phyloP scores from a whole-genome alignment of 2,888 invertebrate genomes.

The Chorisops tibialis region DNA sequence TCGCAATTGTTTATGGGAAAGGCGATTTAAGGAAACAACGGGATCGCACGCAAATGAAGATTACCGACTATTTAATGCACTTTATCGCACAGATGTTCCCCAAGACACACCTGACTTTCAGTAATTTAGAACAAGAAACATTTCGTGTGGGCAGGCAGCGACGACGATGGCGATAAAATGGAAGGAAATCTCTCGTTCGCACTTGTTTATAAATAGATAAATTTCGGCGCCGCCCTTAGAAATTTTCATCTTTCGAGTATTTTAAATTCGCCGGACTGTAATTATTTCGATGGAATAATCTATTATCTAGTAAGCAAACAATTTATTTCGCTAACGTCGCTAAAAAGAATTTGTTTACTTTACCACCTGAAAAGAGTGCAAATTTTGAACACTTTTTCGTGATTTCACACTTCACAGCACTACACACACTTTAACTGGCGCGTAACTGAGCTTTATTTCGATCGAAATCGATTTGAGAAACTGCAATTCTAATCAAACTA shows the following conservation, averaged over 20 bases:
- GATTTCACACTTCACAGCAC: background rate
- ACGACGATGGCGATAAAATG: slow-evolving; percentile 6
- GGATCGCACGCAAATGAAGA: background rate
- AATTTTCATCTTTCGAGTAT: background rate
- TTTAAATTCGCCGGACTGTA: background rate
- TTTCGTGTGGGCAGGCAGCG: slow-evolving; percentile 15
- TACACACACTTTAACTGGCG: background rate
- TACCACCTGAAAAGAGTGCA: background rate
- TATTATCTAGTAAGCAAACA: too few species aligned
- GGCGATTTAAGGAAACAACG: background rate
- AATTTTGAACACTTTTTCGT: background rate
- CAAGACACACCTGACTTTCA: slow-evolving; percentile 18
- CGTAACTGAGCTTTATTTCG: background rate
- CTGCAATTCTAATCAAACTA: background rate
- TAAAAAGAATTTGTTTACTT: slow-evolving; percentile 12
- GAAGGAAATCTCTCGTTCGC: slow-evolving; percentile 1
- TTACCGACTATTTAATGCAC: background rate
- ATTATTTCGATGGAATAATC: background rate
- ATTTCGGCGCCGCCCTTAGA: slow-evolving; percentile 20
- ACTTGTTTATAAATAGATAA: slow-evolving; percentile 22
- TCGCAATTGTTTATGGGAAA: slow-evolving; percentile 9
- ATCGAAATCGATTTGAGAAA: background rate
- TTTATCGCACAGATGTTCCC: slow-evolving; percentile 7
- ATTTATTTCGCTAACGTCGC: background rate
- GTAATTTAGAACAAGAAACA: background rate